These are phyloP conservation scores for Germaria angustata DNA, from an alignment of 2,888 invertebrate genomes.

Conservation along the genomic window DNA sequence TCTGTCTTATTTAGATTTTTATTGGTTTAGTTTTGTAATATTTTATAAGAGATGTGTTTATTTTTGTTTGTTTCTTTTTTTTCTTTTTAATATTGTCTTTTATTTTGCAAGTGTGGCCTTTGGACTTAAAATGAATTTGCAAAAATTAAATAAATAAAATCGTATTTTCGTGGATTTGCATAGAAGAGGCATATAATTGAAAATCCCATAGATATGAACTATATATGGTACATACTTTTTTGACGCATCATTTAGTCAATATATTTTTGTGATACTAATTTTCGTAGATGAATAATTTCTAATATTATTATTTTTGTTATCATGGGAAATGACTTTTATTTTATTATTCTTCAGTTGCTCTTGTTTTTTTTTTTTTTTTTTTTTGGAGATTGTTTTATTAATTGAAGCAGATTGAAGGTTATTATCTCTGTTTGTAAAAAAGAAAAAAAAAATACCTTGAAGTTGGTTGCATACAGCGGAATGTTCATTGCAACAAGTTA, in stretches of 20 bases:
- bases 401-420: not conserved
- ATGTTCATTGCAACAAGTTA: no score
- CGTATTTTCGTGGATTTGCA: not conserved
- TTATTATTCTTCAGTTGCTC: no score
- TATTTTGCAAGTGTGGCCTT: conserved; percentile 5
- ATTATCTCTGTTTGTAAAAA: not conserved
- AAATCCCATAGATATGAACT: no score
- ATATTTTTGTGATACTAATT: not conserved
- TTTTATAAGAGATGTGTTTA: no score
- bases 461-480: no score
- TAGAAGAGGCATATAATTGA: not conserved
- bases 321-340: no score
- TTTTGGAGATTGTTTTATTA: not conserved
- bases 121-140: not conserved
- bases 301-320: no score
- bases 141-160: not conserved
- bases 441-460: not conserved
- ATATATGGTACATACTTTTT: no score
- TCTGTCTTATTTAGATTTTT: no score
- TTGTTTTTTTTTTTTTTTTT: not conserved
- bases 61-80: not conserved
- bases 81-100: not conserved
- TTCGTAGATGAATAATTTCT: no score
- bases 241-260: not conserved
- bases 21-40: no score